These are phyloP conservation scores for Poeciliopsis retropinna DNA, from an alignment of 2,113 vertebrate genomes.

Conservation along the genomic window DNA sequence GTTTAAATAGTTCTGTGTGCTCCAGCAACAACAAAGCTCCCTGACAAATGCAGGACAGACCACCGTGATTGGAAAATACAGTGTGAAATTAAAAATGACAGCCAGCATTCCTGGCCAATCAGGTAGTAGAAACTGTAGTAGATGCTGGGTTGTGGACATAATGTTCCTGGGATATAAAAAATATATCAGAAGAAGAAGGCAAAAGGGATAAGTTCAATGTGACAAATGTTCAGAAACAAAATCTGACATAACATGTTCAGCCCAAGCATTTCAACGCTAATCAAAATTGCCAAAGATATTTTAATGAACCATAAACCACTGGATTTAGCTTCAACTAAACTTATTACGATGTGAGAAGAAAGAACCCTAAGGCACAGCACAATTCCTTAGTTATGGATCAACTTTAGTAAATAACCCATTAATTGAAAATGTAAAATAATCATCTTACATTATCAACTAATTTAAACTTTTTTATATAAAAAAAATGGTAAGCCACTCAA, in stretches of 20 bases:
- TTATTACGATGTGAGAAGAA: not conserved
- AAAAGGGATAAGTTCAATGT: slow-evolving; percentile 25
- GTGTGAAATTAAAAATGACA: slow-evolving; percentile 75
- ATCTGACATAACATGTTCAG: slow-evolving; percentile 27
- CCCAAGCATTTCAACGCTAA: slow-evolving; percentile 31
- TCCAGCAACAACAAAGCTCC: slow-evolving; percentile 52
- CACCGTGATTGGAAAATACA: slow-evolving; percentile 62
- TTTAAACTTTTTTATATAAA: no score
- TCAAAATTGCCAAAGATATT: slow-evolving; percentile 1
- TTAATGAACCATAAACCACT: not conserved
- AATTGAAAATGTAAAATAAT: no score
- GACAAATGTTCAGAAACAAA: not conserved
- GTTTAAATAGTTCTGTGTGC: slow-evolving; percentile 60
- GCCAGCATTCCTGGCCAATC: slow-evolving; percentile 60
- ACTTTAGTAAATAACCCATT: no score
- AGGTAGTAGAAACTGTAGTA: slow-evolving; percentile 46
- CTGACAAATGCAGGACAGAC: slow-evolving; percentile 66
- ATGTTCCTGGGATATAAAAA: slow-evolving; percentile 21
- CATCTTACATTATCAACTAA: no score
- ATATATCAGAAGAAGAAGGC: slow-evolving; percentile 21
- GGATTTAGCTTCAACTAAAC: not conserved
- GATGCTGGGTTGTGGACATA: slow-evolving; percentile 36
- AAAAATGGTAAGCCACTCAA: no score
- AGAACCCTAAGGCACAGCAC: no score
- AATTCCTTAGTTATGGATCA: no score